Percentiles rank a stretch among this genome's conserved stretches.
phyloP scores from a whole-genome alignment of 2,888 invertebrate species.

The Laspeyria flexula region DNA sequence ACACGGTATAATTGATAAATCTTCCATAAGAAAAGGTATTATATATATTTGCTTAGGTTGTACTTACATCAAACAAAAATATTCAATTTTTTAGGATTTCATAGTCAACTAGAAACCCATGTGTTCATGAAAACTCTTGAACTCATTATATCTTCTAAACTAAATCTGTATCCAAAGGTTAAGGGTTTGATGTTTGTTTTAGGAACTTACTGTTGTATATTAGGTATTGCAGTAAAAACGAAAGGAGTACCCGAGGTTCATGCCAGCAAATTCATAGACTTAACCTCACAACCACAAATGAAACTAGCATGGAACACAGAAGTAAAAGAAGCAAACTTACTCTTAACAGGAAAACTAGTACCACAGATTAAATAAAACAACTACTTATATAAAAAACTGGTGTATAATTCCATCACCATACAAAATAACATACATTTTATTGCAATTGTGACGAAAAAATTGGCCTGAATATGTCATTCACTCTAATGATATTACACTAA shows the following conservation, averaged over 20 bases:
- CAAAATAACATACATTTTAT: conserved; percentile 47
- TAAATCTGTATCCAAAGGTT: too few relatives aligned
- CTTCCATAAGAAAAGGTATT: conserved; percentile 69
- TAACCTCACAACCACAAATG: conserved; percentile 66
- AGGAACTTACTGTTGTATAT: conserved; percentile 79
- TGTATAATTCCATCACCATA: conserved; percentile 63
- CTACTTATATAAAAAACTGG: conserved; percentile 39
- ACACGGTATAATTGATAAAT: conserved; percentile 70
- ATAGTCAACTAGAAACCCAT: too few relatives aligned
- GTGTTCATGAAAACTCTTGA: too few relatives aligned
- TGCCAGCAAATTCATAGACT: conserved; percentile 73
- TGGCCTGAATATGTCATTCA: conserved; percentile 24
- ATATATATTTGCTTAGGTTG: too few relatives aligned
- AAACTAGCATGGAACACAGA: conserved; percentile 71
- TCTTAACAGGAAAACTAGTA: conserved; percentile 64
- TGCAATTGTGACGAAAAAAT: conserved; percentile 47
- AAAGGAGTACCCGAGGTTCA: conserved; percentile 76
- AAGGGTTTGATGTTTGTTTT: conserved; percentile 17
- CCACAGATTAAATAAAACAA: conserved; percentile 56
- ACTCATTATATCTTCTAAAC: too few relatives aligned
- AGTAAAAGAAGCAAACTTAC: conserved; percentile 70
- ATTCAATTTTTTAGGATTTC: too few relatives aligned
- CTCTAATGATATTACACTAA: not conserved
- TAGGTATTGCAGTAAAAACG: conserved; percentile 72
- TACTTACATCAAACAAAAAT: too few relatives aligned